phyloP scores from a whole-genome alignment of 2,113 vertebrate species.

The Gasterosteus aculeatus region DNA sequence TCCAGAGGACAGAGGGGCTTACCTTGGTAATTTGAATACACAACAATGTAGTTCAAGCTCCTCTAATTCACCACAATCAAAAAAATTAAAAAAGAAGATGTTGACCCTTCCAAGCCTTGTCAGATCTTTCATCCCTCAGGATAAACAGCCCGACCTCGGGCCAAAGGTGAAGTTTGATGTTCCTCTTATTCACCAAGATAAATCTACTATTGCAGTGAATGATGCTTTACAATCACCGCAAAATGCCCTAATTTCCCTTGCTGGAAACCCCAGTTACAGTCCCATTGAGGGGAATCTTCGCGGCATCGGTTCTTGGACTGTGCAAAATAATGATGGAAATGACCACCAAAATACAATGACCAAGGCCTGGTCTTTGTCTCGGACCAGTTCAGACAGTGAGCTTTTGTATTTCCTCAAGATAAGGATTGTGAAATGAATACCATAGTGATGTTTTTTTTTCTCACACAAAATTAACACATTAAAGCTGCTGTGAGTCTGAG shows the following conservation, averaged over 20 bases:
- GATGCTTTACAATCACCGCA: constrained; percentile 5
- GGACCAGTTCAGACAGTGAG: constrained; percentile 74
- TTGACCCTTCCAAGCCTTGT: constrained; percentile 29
- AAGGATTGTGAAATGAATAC: constrained; percentile 10
- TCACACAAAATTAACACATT: constrained; percentile 13
- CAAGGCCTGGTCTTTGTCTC: constrained; percentile 48
- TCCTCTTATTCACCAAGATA: constrained; percentile 34
- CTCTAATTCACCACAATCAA: constrained; percentile 9
- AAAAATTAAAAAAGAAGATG: constrained; percentile 33
- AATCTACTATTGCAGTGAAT: not conserved
- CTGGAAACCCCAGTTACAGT: constrained; percentile 16
- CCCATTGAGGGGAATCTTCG: constrained; percentile 30
- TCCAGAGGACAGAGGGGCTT: constrained; percentile 3
- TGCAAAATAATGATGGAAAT: constrained; percentile 36
- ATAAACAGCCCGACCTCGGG: constrained; percentile 28
- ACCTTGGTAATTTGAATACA: not conserved
- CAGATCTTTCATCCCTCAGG: constrained; percentile 63
- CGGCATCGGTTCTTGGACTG: constrained; percentile 27
- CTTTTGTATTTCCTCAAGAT: constrained; percentile 21
- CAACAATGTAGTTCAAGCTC: constrained; percentile 18
- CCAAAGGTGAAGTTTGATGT: constrained; percentile 43
- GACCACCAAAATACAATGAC: constrained; percentile 45
- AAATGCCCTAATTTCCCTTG: not conserved
- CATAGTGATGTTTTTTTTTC: not conserved
- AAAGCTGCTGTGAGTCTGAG: constrained; percentile 9